Evolutionary conservation across 2,113 vertebrate genomes (phyloP).

Genomic region (Oreochromis spilurus): DNA sequence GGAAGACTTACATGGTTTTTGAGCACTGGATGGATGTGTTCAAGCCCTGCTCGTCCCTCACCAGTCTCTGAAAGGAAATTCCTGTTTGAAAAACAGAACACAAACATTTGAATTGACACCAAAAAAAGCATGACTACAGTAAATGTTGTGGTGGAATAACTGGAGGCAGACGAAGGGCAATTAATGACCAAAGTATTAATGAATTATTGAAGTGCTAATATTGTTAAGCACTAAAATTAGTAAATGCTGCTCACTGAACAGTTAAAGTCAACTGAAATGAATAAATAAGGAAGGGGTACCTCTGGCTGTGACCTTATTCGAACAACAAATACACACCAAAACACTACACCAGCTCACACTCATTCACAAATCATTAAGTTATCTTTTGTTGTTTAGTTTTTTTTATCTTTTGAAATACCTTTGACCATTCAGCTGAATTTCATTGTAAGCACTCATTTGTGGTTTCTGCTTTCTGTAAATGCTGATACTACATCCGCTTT

Average conservation of each 20-base stretch:
- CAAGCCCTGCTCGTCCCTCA: constrained; percentile 88
- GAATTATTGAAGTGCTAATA: not conserved
- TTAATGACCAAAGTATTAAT: not conserved
- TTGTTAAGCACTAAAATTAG: not conserved
- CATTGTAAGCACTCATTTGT: not conserved
- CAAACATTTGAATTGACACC: not conserved
- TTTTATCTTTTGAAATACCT: not conserved
- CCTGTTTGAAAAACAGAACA: constrained; percentile 65
- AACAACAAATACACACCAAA: not conserved
- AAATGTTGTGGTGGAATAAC: not conserved
- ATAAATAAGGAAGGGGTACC: not conserved
- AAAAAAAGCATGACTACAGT: not conserved
- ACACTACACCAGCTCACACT: not conserved
- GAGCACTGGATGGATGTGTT: constrained; percentile 64
- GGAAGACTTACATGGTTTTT: constrained; percentile 83
- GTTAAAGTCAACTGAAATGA: not conserved
- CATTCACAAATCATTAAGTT: not conserved
- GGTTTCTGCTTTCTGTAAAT: constrained; percentile 29
- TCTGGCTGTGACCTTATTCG: not conserved
- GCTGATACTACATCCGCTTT: not conserved
- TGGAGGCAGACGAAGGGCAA: not conserved
- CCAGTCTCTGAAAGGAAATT: constrained; percentile 90
- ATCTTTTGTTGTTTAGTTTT: not conserved
- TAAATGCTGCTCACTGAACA: not conserved
- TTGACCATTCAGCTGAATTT: not conserved